phyloP scores from a whole-genome alignment of 2,888 invertebrate genomes.

The Synanthedon myopaeformis region DNA sequence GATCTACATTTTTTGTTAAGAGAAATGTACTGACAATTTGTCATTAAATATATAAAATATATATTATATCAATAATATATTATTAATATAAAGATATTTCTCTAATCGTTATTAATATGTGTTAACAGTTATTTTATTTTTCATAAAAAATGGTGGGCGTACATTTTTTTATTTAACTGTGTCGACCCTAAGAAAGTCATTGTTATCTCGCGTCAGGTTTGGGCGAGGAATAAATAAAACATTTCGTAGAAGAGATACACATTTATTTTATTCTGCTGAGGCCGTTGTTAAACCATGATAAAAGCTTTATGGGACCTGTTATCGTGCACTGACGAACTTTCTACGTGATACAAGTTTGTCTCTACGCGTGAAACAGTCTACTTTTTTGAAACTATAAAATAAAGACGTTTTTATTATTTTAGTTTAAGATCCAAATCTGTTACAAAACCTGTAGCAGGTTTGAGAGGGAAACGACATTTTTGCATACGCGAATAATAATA shows the following conservation, averaged over 20 bases:
- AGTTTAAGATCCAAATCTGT: no score
- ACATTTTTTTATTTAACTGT: not conserved
- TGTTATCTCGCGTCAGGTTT: constrained; percentile 59
- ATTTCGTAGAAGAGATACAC: constrained; percentile 60
- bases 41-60: no score
- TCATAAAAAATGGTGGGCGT: no score
- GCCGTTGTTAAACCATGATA: constrained; percentile 47
- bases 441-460: no score
- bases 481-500: no score
- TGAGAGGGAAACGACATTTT: not conserved
- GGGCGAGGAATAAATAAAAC: constrained; percentile 60
- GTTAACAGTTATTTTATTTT: no score
- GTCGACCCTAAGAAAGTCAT: constrained; percentile 33
- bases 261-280: constrained; percentile 59
- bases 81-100: no score
- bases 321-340: constrained; percentile 53
- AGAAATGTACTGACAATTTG: no score
- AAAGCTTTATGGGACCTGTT: constrained; percentile 56
- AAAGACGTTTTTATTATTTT: no score
- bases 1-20: no score
- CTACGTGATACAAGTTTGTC: constrained; percentile 12
- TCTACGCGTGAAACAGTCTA: not conserved
- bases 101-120: no score
- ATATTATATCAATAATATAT: no score
- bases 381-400: not conserved